Conservation (phyloP, 2,888 invertebrate species). For the Thymelicus lineola region DNA sequence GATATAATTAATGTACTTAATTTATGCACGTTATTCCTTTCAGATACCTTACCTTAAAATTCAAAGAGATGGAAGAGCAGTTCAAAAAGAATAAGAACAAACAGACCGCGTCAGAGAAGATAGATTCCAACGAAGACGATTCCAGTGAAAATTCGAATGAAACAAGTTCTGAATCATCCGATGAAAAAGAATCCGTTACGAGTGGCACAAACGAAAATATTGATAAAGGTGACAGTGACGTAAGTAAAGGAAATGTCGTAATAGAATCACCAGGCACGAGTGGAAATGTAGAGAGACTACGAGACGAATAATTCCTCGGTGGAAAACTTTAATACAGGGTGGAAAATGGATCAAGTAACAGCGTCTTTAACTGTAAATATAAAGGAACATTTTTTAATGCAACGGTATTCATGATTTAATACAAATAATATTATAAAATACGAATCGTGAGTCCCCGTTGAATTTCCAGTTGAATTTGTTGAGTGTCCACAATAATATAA, state of each 20-base stretch:
- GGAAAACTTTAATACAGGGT: no score
- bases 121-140: constrained; percentile 52
- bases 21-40: constrained; percentile 44
- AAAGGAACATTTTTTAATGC: no score
- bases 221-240: constrained; percentile 49
- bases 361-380: no score
- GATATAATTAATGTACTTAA: no score
- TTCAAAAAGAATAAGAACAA: constrained; percentile 88
- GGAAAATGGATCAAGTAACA: no score
- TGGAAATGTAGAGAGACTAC: constrained; percentile 73
- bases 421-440: no score
- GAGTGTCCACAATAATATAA: no score
- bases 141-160: constrained; percentile 44
- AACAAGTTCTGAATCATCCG: constrained; percentile 14
- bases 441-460: no score
- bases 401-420: no score
- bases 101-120: constrained; percentile 55
- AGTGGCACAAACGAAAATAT: constrained; percentile 18
- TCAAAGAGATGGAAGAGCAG: constrained; percentile 94
- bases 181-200: constrained; percentile 41
- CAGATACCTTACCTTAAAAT: constrained; percentile 92
- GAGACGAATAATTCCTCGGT: constrained; percentile 48
- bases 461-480: background rate
- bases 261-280: constrained; percentile 71
- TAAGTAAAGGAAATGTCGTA: constrained; percentile 67